Conservation (phyloP, 2,888 invertebrate species). For the Plemyria rubiginata region DNA sequence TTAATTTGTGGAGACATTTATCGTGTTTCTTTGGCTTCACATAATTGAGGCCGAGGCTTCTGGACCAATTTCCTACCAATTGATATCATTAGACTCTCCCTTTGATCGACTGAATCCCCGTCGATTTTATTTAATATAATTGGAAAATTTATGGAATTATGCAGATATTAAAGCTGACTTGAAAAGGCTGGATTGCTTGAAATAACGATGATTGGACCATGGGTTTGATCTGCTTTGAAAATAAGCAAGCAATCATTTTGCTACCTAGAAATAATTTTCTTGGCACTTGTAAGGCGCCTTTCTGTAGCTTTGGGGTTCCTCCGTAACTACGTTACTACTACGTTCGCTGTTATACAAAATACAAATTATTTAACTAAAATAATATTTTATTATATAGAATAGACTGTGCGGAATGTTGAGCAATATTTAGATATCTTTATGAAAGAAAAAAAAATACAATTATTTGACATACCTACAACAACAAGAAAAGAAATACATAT, state of each 20-base stretch:
- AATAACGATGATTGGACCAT: conserved; percentile 24
- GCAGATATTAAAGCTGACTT: conserved; percentile 40
- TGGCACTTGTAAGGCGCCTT: conserved; percentile 32
- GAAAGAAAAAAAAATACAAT: no score
- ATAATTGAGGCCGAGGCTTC: conserved; percentile 60
- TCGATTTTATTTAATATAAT: conserved; percentile 72
- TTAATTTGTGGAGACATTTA: conserved; percentile 79
- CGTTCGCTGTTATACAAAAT: neutral
- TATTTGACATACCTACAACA: no score
- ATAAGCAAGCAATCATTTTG: conserved; percentile 37
- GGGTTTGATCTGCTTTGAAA: conserved; percentile 34
- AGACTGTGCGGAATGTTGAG: no score
- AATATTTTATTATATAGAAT: no score
- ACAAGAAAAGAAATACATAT: no score
- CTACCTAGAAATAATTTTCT: conserved; percentile 23
- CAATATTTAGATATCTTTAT: no score
- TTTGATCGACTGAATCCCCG: conserved; percentile 69
- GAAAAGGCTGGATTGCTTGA: conserved; percentile 35
- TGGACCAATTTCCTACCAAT: conserved; percentile 74
- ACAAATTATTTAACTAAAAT: no score
- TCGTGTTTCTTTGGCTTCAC: conserved; percentile 73
- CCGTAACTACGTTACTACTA: no score
- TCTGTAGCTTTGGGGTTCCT: neutral
- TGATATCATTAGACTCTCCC: conserved; percentile 67
- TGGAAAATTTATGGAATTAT: conserved; percentile 51